These are phyloP conservation scores for Ciona savignyi DNA, from an alignment of 23 tunicate species.

Conservation along the genomic window DNA sequence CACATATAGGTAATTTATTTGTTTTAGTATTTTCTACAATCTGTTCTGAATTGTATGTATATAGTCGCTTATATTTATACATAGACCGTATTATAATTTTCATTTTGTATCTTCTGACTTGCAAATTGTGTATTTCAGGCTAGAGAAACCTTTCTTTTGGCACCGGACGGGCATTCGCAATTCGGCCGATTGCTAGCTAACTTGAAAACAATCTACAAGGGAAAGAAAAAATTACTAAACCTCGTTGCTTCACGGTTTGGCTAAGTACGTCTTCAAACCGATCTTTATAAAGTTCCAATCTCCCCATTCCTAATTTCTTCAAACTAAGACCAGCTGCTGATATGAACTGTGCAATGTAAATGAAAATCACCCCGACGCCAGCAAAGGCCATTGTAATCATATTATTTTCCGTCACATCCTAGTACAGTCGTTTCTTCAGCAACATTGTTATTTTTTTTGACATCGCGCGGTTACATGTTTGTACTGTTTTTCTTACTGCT, in stretches of 20 bases:
- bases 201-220: conserved; percentile 59
- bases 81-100: too few relatives aligned
- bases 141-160: conserved; percentile 50
- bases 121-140: conserved; percentile 41
- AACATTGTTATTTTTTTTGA: too few relatives aligned
- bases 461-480: too few relatives aligned
- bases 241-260: conserved; percentile 54
- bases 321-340: background rate
- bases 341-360: background rate
- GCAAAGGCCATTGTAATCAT: too few relatives aligned
- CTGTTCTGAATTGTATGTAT: too few relatives aligned
- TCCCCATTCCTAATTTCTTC: background rate
- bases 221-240: conserved; percentile 64
- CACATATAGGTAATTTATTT: too few relatives aligned
- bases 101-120: too few relatives aligned
- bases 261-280: background rate
- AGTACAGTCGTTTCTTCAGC: too few relatives aligned
- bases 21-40: too few relatives aligned
- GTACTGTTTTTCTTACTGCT: background rate
- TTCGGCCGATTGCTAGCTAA: conserved; percentile 38
- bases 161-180: conserved; percentile 51
- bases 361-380: background rate
- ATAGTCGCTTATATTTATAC: too few relatives aligned
- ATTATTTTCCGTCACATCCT: too few relatives aligned
- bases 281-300: background rate